These are phyloP conservation scores for Megaceryle torquata DNA, from an alignment of 2,113 vertebrate genomes.

Conservation along the genomic window DNA sequence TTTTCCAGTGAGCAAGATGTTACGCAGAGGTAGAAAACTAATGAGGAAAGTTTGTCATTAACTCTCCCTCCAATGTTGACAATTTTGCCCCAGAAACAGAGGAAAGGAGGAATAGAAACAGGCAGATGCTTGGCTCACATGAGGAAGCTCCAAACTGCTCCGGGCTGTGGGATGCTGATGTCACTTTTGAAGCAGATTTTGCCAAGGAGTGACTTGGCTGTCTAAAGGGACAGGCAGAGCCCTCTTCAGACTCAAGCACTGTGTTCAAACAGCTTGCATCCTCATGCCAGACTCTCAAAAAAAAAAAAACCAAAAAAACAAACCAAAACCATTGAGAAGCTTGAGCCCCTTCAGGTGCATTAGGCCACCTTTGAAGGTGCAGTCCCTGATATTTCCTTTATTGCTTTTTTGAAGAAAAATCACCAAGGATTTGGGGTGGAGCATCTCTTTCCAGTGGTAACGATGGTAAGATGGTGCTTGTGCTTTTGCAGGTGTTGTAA, in stretches of 20 bases:
- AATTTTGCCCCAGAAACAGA: not conserved
- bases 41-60: not conserved
- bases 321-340: not conserved
- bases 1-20: not conserved
- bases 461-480: not conserved
- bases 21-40: not conserved
- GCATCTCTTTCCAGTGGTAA: not conserved
- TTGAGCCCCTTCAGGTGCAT: not conserved
- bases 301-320: not conserved
- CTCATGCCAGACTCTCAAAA: not conserved
- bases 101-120: not conserved
- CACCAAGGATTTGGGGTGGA: not conserved
- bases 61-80: not conserved
- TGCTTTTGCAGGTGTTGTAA: constrained; percentile 88
- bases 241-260: not conserved
- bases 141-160: not conserved
- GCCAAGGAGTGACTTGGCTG: not conserved
- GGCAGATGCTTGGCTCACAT: not conserved
- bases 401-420: not conserved
- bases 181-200: not conserved
- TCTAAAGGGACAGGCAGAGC: not conserved
- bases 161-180: not conserved
- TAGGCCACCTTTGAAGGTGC: not conserved
- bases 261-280: not conserved
- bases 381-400: not conserved